A percentile compares a stretch with the other conserved stretches of the same genome.
phyloP scores from a whole-genome alignment of 1,140 invertebrate species.

The Drosophila chauvacae region DNA sequence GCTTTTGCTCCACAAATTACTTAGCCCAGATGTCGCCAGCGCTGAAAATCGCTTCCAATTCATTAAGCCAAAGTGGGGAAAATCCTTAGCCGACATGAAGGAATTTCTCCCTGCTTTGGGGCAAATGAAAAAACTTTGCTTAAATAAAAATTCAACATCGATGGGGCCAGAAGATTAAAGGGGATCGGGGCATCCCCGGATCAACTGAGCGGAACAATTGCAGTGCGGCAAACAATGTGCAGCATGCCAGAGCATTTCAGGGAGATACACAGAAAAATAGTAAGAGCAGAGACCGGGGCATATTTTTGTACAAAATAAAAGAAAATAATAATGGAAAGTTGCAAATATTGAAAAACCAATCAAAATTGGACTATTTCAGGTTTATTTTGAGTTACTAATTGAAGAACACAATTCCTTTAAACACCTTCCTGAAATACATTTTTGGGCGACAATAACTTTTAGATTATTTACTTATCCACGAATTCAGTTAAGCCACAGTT shows the following conservation, averaged over 20 bases:
- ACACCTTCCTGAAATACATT: no score
- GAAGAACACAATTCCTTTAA: no score
- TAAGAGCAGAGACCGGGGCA: no score
- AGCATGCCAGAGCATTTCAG: constrained; percentile 47
- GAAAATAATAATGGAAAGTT: neutral
- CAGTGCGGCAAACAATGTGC: constrained; percentile 73
- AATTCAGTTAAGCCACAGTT: no score
- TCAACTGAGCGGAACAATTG: constrained; percentile 80
- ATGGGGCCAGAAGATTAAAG: constrained; percentile 25
- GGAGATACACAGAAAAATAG: neutral
- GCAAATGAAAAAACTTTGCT: constrained; percentile 68
- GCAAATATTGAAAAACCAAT: no score
- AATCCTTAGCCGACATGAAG: constrained; percentile 28
- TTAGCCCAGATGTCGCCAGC: constrained; percentile 46
- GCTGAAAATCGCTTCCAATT: constrained; percentile 54
- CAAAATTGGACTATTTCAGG: no score
- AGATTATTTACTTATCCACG: no score
- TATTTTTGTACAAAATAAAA: no score
- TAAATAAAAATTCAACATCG: constrained; percentile 45
- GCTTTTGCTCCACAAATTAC: constrained; percentile 28
- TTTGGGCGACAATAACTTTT: no score
- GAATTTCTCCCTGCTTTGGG: constrained; percentile 21
- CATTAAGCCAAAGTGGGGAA: constrained; percentile 54
- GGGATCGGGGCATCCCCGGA: constrained; percentile 12
- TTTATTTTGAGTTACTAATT: no score